Conservation (phyloP, 2,888 invertebrate genomes). For the Rotaria socialis region DNA sequence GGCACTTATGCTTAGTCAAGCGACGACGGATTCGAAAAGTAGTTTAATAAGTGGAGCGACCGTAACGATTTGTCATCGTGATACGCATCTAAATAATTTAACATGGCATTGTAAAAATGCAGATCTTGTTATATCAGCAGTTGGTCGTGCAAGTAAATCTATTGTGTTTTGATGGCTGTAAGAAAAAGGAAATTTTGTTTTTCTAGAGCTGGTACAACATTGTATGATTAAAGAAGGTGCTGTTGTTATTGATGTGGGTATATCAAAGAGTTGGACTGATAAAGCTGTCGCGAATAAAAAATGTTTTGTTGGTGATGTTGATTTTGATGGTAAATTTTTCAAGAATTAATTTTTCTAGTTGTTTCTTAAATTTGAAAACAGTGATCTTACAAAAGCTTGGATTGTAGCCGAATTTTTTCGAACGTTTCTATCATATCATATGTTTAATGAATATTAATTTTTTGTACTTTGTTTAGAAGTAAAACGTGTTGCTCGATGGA, state of each 20-base stretch:
- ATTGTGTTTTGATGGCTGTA: neutral
- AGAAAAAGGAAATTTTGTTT: neutral
- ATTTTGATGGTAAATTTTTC: conserved; percentile 28
- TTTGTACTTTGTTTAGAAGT: neutral
- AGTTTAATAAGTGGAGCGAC: conserved; percentile 82
- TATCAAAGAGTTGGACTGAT: conserved; percentile 69
- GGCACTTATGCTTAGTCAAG: conserved; percentile 76
- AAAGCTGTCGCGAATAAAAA: conserved; percentile 57
- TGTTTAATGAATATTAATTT: neutral
- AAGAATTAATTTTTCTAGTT: neutral
- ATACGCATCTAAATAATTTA: conserved; percentile 75
- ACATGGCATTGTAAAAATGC: conserved; percentile 63
- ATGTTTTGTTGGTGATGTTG: conserved; percentile 43
- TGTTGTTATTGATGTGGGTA: conserved; percentile 98
- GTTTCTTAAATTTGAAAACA: no score
- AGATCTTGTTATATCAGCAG: conserved; percentile 90
- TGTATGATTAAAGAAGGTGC: conserved; percentile 97
- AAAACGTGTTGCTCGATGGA: conserved; percentile 61
- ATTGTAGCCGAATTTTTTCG: no score
- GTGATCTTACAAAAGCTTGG: no score
- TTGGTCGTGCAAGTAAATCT: conserved; percentile 71
- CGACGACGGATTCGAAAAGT: conserved; percentile 64
- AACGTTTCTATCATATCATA: no score
- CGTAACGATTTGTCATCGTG: conserved; percentile 92
- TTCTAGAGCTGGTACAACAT: conserved; percentile 71